These are phyloP conservation scores for Sogatella furcifera DNA, from an alignment of 1,140 invertebrate genomes.

Conservation along the genomic window DNA sequence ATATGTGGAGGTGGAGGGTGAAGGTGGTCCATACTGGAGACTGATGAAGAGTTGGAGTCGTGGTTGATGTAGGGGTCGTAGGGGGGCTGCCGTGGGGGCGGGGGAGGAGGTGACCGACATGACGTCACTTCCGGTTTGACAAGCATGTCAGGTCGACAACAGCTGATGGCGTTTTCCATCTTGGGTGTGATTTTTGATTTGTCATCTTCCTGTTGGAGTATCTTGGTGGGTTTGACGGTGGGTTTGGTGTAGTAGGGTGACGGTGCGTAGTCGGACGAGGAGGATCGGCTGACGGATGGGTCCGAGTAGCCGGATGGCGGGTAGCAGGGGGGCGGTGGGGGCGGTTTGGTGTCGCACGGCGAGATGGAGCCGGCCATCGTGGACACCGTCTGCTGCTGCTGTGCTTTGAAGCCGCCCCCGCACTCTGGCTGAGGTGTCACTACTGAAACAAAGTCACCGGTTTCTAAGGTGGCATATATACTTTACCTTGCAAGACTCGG, in stretches of 20 bases:
- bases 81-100: constrained; percentile 35
- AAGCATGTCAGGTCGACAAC: constrained; percentile 31
- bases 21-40: constrained; percentile 57
- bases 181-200: constrained; percentile 32
- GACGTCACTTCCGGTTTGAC: constrained; percentile 25
- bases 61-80: constrained; percentile 53
- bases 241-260: constrained; percentile 29
- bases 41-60: constrained; percentile 58
- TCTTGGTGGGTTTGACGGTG: constrained; percentile 45
- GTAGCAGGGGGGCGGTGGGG: constrained; percentile 16
- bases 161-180: constrained; percentile 35
- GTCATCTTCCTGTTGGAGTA: constrained; percentile 30
- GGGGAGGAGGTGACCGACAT: constrained; percentile 35
- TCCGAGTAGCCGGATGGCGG: constrained; percentile 19
- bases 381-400: constrained; percentile 3
- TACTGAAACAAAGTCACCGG: neutral
- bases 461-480: too few species aligned
- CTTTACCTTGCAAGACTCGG: too few species aligned
- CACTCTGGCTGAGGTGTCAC: neutral
- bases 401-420: neutral
- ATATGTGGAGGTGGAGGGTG: constrained; percentile 28
- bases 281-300: constrained; percentile 12
- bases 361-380: constrained; percentile 6
- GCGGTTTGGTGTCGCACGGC: constrained; percentile 22
- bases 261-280: constrained; percentile 13